Conservation (phyloP, 2,113 vertebrate species). For the Sinocyclocheilus rhinocerous region DNA sequence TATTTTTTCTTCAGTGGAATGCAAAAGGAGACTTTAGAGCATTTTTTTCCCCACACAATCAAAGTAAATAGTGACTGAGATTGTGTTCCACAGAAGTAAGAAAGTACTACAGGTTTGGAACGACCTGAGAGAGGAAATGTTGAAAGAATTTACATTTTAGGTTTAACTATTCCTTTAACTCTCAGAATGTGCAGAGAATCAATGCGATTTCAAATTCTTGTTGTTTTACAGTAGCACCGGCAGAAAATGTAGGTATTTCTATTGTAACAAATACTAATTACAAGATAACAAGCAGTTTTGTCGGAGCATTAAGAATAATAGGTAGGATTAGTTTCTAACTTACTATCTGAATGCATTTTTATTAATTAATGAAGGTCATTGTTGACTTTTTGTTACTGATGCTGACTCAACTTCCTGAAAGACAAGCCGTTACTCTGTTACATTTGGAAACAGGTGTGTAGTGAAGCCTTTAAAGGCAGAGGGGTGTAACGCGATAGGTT, state of each 20-base stretch:
- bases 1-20: neutral
- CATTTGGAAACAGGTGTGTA: conserved; percentile 7
- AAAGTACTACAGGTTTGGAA: neutral
- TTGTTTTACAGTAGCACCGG: neutral
- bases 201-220: neutral
- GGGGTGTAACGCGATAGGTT: conserved; percentile 4
- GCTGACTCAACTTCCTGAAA: neutral
- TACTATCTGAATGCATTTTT: neutral
- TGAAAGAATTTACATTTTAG: neutral
- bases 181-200: neutral
- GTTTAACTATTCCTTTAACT: neutral
- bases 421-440: neutral
- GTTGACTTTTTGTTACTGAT: neutral
- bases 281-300: neutral
- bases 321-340: neutral
- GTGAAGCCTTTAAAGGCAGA: neutral
- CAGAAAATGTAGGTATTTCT: neutral
- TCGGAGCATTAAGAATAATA: neutral
- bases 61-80: neutral
- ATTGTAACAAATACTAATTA: neutral
- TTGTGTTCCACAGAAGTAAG: neutral
- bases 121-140: neutral
- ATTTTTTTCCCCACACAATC: neutral
- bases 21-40: neutral
- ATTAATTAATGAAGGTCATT: neutral